phyloP scores from a whole-genome alignment of 2,113 vertebrate species.

The Tachuris rubrigastra region DNA sequence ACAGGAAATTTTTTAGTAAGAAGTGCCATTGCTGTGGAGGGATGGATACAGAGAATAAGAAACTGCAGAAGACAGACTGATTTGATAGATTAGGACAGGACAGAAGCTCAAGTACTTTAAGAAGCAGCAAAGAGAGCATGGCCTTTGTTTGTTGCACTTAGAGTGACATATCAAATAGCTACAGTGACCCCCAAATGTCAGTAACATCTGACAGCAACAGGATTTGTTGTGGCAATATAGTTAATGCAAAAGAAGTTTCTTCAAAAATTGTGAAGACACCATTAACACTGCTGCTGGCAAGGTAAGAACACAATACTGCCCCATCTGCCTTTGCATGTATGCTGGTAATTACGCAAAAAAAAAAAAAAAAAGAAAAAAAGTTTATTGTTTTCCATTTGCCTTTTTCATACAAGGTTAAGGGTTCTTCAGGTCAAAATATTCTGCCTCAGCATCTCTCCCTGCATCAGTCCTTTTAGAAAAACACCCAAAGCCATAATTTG shows the following conservation, averaged over 20 bases:
- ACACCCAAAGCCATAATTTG: conserved; percentile 84
- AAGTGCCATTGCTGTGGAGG: background rate
- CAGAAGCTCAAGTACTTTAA: background rate
- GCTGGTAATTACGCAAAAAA: conserved; percentile 66
- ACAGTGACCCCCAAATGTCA: conserved; percentile 7
- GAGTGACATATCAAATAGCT: background rate
- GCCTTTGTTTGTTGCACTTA: background rate
- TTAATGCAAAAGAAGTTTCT: background rate
- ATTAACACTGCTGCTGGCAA: conserved; percentile 67
- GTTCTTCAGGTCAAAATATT: conserved; percentile 76
- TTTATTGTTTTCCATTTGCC: conserved; percentile 73
- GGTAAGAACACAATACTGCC: conserved; percentile 53
- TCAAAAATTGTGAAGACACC: conserved; percentile 41
- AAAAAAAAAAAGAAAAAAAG: background rate
- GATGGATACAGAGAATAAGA: background rate
- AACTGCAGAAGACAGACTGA: background rate
- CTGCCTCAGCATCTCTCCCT: conserved; percentile 75
- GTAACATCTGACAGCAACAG: background rate
- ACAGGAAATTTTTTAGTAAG: background rate
- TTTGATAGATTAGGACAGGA: background rate
- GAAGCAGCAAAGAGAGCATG: background rate
- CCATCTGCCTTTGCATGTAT: background rate
- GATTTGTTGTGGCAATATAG: background rate
- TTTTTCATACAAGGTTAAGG: conserved; percentile 78
- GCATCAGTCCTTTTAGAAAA: conserved; percentile 79